phyloP scores from a whole-genome alignment of 1,140 invertebrate genomes.

The Caenorhabditis brenneri region DNA sequence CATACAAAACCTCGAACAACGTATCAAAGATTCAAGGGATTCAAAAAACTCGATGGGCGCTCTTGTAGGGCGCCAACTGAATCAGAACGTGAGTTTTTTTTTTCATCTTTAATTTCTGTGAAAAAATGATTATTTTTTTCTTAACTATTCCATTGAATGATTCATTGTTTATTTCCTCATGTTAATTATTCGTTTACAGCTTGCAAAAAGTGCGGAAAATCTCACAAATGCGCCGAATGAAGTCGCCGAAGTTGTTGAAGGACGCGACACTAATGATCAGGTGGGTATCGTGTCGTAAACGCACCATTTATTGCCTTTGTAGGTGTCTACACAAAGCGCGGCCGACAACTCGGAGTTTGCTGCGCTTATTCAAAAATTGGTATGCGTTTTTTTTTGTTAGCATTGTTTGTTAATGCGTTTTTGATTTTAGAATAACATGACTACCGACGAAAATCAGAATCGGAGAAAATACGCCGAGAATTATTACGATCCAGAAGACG shows the following conservation, averaged over 20 bases:
- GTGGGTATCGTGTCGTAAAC: neutral
- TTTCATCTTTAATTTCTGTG: neutral
- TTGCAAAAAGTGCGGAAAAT: conserved; percentile 36
- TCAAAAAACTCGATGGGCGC: conserved; percentile 35
- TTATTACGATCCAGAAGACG: neutral
- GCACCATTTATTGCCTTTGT: neutral
- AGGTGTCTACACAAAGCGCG: conserved; percentile 8
- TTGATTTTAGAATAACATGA: neutral
- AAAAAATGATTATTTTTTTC: neutral
- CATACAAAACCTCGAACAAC: neutral
- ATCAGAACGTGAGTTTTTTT: neutral
- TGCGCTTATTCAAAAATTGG: neutral
- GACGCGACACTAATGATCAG: neutral
- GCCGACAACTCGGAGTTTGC: neutral
- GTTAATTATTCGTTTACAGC: too few species aligned
- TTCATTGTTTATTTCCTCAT: neutral
- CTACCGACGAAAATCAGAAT: neutral
- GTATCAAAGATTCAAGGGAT: conserved; percentile 23
- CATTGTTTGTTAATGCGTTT: neutral
- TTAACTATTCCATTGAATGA: neutral
- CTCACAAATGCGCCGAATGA: conserved; percentile 34
- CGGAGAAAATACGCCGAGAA: neutral
- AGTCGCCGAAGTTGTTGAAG: neutral
- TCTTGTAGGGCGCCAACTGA: conserved; percentile 30
- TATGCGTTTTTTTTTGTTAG: neutral